Conservation (phyloP, 2,797 vertebrate species). For the Spheniscus humboldti region DNA sequence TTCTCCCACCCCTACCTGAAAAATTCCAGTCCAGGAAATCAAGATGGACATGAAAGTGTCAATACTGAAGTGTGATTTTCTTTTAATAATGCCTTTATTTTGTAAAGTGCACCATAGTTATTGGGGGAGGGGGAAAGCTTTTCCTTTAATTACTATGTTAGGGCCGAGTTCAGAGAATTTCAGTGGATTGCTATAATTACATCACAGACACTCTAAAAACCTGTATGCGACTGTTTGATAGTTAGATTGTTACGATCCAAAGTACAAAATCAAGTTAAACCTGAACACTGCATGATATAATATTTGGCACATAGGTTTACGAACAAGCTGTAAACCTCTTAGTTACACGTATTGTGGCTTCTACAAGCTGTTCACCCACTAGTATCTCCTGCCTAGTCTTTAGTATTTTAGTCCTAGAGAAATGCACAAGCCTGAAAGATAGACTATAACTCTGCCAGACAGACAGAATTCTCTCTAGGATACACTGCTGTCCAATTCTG, state of each 20-base stretch:
- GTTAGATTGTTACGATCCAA: neutral
- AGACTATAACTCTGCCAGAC: neutral
- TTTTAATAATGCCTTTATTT: slow-evolving; percentile 14
- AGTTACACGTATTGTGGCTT: neutral
- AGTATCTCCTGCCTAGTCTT: neutral
- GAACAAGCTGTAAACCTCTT: neutral
- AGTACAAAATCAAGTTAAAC: neutral
- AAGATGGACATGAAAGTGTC: neutral
- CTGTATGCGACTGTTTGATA: neutral
- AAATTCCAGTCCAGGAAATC: neutral
- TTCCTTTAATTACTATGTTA: neutral
- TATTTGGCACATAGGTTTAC: slow-evolving; percentile 17
- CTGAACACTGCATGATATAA: neutral
- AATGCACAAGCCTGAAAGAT: neutral
- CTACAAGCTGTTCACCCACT: neutral
- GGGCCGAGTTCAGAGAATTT: neutral
- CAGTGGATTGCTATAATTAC: neutral
- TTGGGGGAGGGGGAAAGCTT: neutral
- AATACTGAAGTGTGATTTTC: neutral
- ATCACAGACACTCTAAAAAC: neutral
- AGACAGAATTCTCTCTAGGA: neutral
- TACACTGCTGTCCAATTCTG: neutral
- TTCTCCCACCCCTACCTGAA: neutral
- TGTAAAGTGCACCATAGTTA: neutral
- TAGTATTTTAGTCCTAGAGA: neutral